Evolutionary conservation across 2,888 invertebrate species (phyloP).

Genomic region (Noctua pronuba): DNA sequence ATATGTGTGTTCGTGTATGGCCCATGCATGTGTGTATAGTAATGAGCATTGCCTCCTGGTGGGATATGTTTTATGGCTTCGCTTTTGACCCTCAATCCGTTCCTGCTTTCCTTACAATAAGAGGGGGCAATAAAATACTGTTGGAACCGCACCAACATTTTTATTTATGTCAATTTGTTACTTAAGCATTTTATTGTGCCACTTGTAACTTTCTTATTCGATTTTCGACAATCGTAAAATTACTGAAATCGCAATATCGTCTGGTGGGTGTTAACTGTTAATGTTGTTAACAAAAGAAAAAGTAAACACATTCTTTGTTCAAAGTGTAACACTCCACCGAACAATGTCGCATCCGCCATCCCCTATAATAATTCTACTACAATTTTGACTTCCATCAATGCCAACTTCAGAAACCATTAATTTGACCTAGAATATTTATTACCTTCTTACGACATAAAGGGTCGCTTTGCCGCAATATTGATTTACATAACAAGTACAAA

Average conservation of each 20-base stretch:
- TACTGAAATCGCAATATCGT: conserved; percentile 12
- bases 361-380: background rate
- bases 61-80: conserved; percentile 61
- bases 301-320: background rate
- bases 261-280: conserved; percentile 9
- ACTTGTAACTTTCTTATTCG: conserved; percentile 52
- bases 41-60: conserved; percentile 47
- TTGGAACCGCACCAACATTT: conserved; percentile 44
- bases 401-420: conserved; percentile 10
- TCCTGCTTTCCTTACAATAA: conserved; percentile 46
- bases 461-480: conserved; percentile 26
- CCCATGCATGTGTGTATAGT: conserved; percentile 43
- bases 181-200: conserved; percentile 54
- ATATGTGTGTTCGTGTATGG: conserved; percentile 34
- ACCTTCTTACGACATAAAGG: conserved; percentile 21
- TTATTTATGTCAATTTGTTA: conserved; percentile 56
- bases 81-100: conserved; percentile 62
- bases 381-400: conserved; percentile 1
- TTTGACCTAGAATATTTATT: conserved; percentile 4
- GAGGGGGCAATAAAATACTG: conserved; percentile 60
- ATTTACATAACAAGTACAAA: conserved; percentile 53
- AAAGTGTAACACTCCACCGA: background rate
- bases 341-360: background rate
- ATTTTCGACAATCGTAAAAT: conserved; percentile 50
- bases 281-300: conserved; percentile 3